These are phyloP conservation scores for Tipula confusa DNA, from an alignment of 2,888 invertebrate genomes.

Conservation along the genomic window DNA sequence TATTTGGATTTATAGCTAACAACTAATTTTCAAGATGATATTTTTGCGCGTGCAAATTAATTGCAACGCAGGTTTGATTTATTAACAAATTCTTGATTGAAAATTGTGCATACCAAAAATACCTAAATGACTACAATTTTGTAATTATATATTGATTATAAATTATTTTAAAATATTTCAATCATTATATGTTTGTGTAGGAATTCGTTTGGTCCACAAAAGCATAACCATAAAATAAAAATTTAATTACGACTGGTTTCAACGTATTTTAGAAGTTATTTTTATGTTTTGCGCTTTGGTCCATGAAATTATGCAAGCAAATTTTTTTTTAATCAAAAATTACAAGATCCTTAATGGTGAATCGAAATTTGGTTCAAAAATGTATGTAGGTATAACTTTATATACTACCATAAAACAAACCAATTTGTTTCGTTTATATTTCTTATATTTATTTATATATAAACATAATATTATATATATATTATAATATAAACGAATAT, in stretches of 20 bases:
- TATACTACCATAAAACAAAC: neutral
- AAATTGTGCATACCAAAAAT: neutral
- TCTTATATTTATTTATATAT: neutral
- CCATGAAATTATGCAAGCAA: neutral
- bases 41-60: neutral
- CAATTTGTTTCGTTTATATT: neutral
- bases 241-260: neutral
- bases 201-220: neutral
- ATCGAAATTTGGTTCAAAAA: neutral
- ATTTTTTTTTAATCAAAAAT: neutral
- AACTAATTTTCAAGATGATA: neutral
- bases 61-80: neutral
- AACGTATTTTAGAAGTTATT: neutral
- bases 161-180: neutral
- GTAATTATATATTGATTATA: neutral
- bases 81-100: neutral
- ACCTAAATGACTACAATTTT: neutral
- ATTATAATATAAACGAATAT: neutral
- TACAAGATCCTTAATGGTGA: neutral
- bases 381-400: neutral
- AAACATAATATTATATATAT: neutral
- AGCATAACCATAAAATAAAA: neutral
- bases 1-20: neutral
- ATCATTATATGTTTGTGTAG: neutral
- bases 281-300: neutral